Base-by-base conservation (phyloP, 2,113 vertebrate genomes). In the Rhipidura dahli region DNA sequence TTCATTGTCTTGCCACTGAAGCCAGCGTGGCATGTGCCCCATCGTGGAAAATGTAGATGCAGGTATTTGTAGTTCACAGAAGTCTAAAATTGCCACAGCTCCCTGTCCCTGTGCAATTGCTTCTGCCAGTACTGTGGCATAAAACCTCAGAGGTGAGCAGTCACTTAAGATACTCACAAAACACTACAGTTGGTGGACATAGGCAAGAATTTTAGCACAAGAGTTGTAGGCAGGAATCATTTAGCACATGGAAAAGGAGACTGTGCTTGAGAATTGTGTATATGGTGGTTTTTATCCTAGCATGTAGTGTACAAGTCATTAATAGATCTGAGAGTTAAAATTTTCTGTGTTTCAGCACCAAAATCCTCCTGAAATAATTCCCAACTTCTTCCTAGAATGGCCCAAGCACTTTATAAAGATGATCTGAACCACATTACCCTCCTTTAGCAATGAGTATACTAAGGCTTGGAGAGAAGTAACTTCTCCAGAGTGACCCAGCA, bases 341-440 rank as follows among this genome's bases (percentile, higher is more conserved):
- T 60, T 88, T 72, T 39, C 50, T 66, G 50, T 72, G 45, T 94
- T 91, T 35, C 83, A 56, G 68, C 91, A 96, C 89, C 63, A 77
- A 88, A 93, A 69, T 63, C 40, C 45, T 83, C 31, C 24, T 16
- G 44, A 81, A 73, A n/a, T 27, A 33, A 27, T 13, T 22, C 59
- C 51, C 66, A 26, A 56, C 56, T 71, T 63, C 56, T 78, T 71
- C 51, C 30, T 68, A 66, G 86, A 89, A 83, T 59, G 66, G 64
- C 80, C 89, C 89, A 44, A 82, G 96, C 95, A 95, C 96, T 97
- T 96, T 94, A 96, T 81, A 60, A 35, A 82, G 73, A 57, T 39
- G 61, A 76, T 72, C 79, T 82, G 90, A 93, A 89, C 72, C 83
- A 70, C 22, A 1, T 56, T 56, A 77, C n/a, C 47, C 56, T 94